Evolutionary conservation across 2,797 vertebrate genomes (phyloP).

Genomic region (Sebastolobus altivelis): DNA sequence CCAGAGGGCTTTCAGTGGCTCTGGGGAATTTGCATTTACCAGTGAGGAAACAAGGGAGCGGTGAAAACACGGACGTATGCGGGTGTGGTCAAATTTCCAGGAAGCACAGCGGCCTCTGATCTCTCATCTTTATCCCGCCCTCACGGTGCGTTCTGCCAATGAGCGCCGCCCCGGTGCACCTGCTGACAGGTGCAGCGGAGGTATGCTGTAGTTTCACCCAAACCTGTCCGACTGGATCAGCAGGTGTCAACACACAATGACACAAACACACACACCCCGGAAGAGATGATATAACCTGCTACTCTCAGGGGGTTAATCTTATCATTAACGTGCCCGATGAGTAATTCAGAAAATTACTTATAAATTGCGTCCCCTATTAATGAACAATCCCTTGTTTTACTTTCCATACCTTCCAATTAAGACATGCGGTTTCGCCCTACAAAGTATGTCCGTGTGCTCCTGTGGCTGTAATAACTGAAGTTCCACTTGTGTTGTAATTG

Average conservation of each 20-base stretch:
- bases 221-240: constrained; percentile 81
- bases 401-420: neutral
- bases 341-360: neutral
- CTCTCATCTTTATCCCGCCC: neutral
- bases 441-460: neutral
- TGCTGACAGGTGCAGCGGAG: constrained; percentile 59
- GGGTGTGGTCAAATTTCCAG: constrained; percentile 32
- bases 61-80: neutral
- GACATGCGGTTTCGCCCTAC: neutral
- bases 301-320: constrained; percentile 4
- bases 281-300: neutral
- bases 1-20: neutral
- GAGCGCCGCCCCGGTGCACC: constrained; percentile 35
- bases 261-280: neutral
- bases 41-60: neutral
- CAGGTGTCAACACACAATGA: constrained; percentile 18
- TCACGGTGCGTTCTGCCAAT: neutral
- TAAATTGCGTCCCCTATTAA: neutral
- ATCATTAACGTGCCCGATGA: neutral
- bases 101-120: constrained; percentile 23
- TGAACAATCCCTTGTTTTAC: neutral
- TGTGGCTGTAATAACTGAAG: neutral
- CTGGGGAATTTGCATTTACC: constrained; percentile 29
- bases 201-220: constrained; percentile 82
- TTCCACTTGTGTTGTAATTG: neutral